Evolutionary conservation across 2,797 vertebrate species (phyloP).

Genomic region (Sebastes variabilis): DNA sequence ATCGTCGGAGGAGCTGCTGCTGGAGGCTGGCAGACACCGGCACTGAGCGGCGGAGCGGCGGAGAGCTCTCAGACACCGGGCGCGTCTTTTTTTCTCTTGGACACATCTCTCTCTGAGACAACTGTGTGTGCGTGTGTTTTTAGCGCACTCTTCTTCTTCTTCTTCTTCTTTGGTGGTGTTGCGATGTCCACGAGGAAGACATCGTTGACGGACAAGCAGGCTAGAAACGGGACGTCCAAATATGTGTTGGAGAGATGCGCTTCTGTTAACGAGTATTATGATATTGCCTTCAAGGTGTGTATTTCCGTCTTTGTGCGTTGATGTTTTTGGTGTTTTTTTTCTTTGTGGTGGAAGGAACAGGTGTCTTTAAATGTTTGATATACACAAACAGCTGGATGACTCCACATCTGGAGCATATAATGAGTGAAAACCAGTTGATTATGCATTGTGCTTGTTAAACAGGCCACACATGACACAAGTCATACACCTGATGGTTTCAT

Average conservation of each 20-base stretch:
- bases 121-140: neutral
- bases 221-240: slow-evolving; percentile 84
- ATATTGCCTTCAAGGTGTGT: slow-evolving; percentile 87
- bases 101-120: slow-evolving; percentile 32
- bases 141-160: neutral
- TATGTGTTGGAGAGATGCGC: slow-evolving; percentile 85
- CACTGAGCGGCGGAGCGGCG: slow-evolving; percentile 51
- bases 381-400: slow-evolving; percentile 18
- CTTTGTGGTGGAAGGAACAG: slow-evolving; percentile 22
- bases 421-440: neutral
- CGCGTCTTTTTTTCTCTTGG: slow-evolving; percentile 47
- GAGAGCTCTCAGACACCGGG: slow-evolving; percentile 49
- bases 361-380: slow-evolving; percentile 14
- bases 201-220: slow-evolving; percentile 77
- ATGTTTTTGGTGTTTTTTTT: neutral
- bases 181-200: slow-evolving; percentile 82
- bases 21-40: slow-evolving; percentile 60
- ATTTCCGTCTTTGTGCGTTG: slow-evolving; percentile 34
- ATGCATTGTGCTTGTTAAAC: neutral
- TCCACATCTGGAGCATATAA: slow-evolving; percentile 31
- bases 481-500: slow-evolving; percentile 9
- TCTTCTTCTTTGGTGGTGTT: slow-evolving; percentile 11
- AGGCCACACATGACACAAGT: neutral
- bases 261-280: slow-evolving; percentile 85
- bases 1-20: slow-evolving; percentile 31